Conservation (phyloP, 2,888 invertebrate species). For the Calameuta pallipes region DNA sequence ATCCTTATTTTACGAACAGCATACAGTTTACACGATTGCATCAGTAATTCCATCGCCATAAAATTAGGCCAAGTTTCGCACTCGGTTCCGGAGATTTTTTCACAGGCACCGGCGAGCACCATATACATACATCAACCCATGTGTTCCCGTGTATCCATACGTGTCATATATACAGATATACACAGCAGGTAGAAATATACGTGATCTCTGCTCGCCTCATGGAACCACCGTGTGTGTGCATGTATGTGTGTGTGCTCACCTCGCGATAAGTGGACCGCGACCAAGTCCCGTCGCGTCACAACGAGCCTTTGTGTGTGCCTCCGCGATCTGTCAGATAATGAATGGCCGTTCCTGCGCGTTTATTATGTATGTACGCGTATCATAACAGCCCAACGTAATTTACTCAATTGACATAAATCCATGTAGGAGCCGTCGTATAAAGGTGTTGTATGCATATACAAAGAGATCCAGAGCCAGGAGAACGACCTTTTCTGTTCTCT, state of each 20-base stretch:
- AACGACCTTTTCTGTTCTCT: not conserved
- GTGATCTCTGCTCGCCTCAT: not conserved
- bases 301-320: slow-evolving; percentile 36
- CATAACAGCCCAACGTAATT: slow-evolving; percentile 5
- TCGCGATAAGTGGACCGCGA: slow-evolving; percentile 56
- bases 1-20: not conserved
- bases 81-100: not conserved
- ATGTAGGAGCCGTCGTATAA: not conserved
- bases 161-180: not conserved
- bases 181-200: not conserved
- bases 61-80: not conserved
- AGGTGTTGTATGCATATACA: not conserved
- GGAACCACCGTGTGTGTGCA: slow-evolving; percentile 17
- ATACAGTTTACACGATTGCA: not conserved
- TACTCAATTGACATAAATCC: not conserved
- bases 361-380: slow-evolving; percentile 22
- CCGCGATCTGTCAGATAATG: slow-evolving; percentile 26
- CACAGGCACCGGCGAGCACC: not conserved
- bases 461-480: not conserved
- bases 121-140: not conserved
- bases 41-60: not conserved
- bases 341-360: slow-evolving; percentile 22
- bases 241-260: slow-evolving; percentile 24
- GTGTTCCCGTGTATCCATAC: not conserved
- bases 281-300: slow-evolving; percentile 43